A percentile compares a stretch with the other conserved stretches of the same genome.
phyloP scores from a whole-genome alignment of 92 coral and sea anemone species.

The Diadumene lineata region DNA sequence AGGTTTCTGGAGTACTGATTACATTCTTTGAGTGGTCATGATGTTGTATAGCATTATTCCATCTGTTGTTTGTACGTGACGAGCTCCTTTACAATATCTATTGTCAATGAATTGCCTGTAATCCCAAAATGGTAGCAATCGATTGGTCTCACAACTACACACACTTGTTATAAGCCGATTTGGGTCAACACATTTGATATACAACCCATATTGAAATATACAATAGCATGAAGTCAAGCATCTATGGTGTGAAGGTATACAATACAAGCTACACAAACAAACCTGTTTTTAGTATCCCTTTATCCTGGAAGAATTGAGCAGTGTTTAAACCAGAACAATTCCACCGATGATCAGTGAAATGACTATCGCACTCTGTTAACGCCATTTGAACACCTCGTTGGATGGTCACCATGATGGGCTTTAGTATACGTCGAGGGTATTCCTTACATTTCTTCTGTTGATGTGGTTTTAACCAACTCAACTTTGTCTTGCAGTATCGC shows the following conservation, averaged over 20 bases:
- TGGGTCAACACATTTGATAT: constrained; percentile 1
- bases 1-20: not conserved
- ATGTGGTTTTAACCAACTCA: constrained; percentile 65
- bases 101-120: constrained; percentile 8
- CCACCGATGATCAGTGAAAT: constrained; percentile 79
- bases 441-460: constrained; percentile 57
- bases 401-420: constrained; percentile 45
- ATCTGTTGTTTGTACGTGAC: not conserved
- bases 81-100: not conserved
- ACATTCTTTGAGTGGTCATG: not conserved
- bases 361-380: constrained; percentile 73
- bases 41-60: constrained; percentile 2
- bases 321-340: constrained; percentile 84
- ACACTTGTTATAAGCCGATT: constrained; percentile 29
- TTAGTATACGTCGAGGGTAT: constrained; percentile 22
- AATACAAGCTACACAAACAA: too few relatives aligned
- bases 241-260: not conserved
- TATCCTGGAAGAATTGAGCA: constrained; percentile 72
- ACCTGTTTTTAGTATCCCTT: constrained; percentile 79
- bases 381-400: constrained; percentile 78
- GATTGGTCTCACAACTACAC: constrained; percentile 10
- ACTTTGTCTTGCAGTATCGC: constrained; percentile 49
- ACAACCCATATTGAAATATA: not conserved
- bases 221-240: not conserved
- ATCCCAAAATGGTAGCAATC: constrained; percentile 28